These are phyloP conservation scores for Gephyroberyx darwinii DNA, from an alignment of 2,797 vertebrate genomes.

Conservation along the genomic window DNA sequence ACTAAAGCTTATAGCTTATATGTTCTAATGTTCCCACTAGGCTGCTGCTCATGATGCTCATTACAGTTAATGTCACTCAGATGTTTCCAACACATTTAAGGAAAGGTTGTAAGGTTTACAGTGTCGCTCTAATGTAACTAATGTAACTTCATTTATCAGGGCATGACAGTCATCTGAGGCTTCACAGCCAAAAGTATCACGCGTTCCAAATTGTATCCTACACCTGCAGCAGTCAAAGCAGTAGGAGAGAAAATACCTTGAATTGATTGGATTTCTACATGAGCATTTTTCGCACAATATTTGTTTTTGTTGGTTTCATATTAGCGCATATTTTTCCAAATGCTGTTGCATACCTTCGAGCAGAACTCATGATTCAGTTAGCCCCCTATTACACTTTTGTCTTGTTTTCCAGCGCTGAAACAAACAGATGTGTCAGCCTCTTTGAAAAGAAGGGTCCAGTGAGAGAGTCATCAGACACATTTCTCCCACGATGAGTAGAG, in stretches of 20 bases:
- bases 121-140: constrained; percentile 6
- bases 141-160: constrained; percentile 32
- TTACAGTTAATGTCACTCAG: constrained; percentile 54
- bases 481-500: constrained; percentile 50
- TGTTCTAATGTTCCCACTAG: constrained; percentile 32
- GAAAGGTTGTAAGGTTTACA: constrained; percentile 14
- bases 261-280: not conserved
- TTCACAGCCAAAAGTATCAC: not conserved
- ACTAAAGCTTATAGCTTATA: constrained; percentile 29
- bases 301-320: not conserved
- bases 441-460: constrained; percentile 3
- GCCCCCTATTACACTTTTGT: constrained; percentile 24
- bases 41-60: constrained; percentile 32
- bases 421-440: constrained; percentile 19
- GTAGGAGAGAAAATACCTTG: not conserved
- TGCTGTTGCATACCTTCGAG: not conserved
- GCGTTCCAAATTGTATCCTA: not conserved
- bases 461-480: constrained; percentile 22
- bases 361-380: constrained; percentile 6
- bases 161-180: constrained; percentile 12
- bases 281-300: not conserved
- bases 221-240: too few species aligned
- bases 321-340: too few species aligned
- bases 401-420: constrained; percentile 46
- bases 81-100: constrained; percentile 27